Evolutionary conservation across 2,113 vertebrate species (phyloP), one percentile per base, ranked within the genome.

Genomic region (Todiramphus chloris): DNA sequence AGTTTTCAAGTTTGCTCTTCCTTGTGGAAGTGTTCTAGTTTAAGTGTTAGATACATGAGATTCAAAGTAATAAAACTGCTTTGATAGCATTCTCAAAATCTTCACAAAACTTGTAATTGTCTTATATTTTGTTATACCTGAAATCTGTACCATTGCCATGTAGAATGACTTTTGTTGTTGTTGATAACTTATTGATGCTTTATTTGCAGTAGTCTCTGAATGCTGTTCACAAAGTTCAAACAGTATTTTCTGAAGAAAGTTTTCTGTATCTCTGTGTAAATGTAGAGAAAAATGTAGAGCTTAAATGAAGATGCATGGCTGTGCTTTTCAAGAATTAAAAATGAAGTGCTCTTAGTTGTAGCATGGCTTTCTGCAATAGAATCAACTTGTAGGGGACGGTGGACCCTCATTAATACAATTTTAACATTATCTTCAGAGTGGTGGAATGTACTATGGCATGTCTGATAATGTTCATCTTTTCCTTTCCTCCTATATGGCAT

Each of bases 391-490:
- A 82, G 79, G 64, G 75, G 56, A 92, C 28, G 1, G 81, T 81
- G 82, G 93, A 72, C 94, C 79, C 70, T 94, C 91, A 89, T 92
- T 97, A 96, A 94, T 94, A 92, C 91, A 62, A 86, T 85, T 90
- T 92, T 97, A 96, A 96, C 96, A 94, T 97, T 96, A 94, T 96
- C 96, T 97, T 98, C 97, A 83, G 98, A 95, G 87, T 95, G 87
- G 95, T 95, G 94, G 93, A 95, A 95, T 97, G 60, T 98, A 95
- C 95, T 98, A 94, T 97, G 97, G 97, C 98, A 98, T 98, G 97
- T 98, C 96, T 99, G 98, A 98, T 99, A 98, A 99, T 98, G 96
- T 98, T 98, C 97, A 98, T 99, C 98, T 99, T 98, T 98, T 99
- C 98, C 99, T 98, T 98, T 98, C 98, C 98, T 98, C 97, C 97